Evolutionary conservation across 2,888 invertebrate species (phyloP).

Genomic region (Lepeophtheirus nordmannii): DNA sequence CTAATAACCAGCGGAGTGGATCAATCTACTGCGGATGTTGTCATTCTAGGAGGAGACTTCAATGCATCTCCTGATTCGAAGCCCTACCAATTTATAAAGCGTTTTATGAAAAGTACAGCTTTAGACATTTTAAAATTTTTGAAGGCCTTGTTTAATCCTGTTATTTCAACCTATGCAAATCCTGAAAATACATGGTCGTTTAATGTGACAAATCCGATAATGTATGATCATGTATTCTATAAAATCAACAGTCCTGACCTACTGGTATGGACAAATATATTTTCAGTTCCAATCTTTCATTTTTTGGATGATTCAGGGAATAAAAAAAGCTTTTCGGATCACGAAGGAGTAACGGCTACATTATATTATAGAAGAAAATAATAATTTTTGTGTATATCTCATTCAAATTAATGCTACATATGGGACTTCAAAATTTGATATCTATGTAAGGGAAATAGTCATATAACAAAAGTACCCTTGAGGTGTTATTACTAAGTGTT

Average conservation of each 20-base stretch:
- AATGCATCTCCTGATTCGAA: slow-evolving; percentile 15
- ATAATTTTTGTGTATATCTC: neutral
- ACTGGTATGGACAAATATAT: slow-evolving; percentile 2
- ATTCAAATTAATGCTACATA: too few relatives aligned
- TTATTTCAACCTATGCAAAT: slow-evolving; percentile 18
- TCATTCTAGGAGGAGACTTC: slow-evolving; percentile 23
- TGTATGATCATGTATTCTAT: slow-evolving; percentile 14
- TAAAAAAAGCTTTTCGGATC: slow-evolving; percentile 16
- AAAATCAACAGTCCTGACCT: neutral
- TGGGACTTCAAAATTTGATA: too few relatives aligned
- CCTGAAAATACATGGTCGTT: slow-evolving; percentile 6
- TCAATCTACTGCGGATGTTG: slow-evolving; percentile 14
- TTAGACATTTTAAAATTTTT: neutral
- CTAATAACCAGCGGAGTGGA: slow-evolving; percentile 4
- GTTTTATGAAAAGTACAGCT: neutral
- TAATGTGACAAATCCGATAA: neutral
- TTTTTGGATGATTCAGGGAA: neutral
- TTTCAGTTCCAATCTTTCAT: slow-evolving; percentile 4
- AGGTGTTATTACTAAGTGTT: too few relatives aligned
- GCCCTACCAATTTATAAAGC: neutral
- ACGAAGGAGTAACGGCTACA: slow-evolving; percentile 14
- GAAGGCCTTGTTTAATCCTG: slow-evolving; percentile 1
- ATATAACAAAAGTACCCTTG: too few relatives aligned
- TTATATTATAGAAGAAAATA: slow-evolving; percentile 1
- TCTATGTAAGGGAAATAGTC: too few relatives aligned